Evolutionary conservation across 2,888 invertebrate species (phyloP), one percentile per base, ranked within the genome.

Genomic region (Sarcophaga variegata): DNA sequence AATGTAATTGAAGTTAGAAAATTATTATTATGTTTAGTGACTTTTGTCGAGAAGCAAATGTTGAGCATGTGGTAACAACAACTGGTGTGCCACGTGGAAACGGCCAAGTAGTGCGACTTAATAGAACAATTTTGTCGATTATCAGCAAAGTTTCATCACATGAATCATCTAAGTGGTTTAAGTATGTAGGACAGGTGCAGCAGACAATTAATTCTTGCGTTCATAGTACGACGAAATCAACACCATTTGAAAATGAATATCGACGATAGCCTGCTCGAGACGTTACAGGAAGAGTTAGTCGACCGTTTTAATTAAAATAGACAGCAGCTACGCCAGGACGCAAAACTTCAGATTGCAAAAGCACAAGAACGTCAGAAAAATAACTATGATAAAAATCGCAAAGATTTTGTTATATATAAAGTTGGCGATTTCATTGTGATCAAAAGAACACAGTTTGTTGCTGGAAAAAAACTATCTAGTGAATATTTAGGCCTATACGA

Each of bases 401-500:
- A 27, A 27, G 27, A 27, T 27, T 27, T 27, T 3, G 27, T 4
- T 27, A 27, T 27, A 27, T 27, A 27, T 27, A 27, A 27, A 27
- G 4, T 27, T 27, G 27, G 27, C 4, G 27, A 27, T 27, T 4
- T 27, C 27, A 27, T 27, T 27, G 27, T 4, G 27, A 27, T 27
- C 27, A 27, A 27, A 27, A 27, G 27, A 27, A 27, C 27, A 27
- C 27, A 27, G 27, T 27, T 27, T 27, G 27, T 27, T 27, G 27
- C 27, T 27, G 27, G 27, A 27, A 66, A 76, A 10, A 11, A 83
- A 27, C 27, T 27, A 27, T 27, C 37, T 37, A 37, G 37, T 37
- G 37, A 37, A 37, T 37, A 37, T 37, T 37, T 37, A 37, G 37
- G 89, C 14, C 88, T 88, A 59, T 89, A 89, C 66, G 37, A 37